A percentile compares a stretch with the other conserved stretches of the same genome.
Conservation (phyloP, 37 sponge, comb jelly and placozoan species). For the Oopsacas minuta region DNA sequence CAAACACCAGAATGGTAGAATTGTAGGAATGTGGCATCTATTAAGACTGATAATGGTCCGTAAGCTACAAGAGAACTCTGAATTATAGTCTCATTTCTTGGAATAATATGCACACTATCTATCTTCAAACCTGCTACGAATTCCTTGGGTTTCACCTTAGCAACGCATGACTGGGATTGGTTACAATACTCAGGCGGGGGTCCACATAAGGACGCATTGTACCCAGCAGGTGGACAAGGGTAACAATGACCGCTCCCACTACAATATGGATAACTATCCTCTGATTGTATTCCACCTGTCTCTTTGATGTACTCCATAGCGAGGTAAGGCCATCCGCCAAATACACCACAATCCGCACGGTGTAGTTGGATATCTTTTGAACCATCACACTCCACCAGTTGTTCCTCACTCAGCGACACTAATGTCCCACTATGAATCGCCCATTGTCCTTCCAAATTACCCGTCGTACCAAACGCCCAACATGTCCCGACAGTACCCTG, state of each 20-base stretch:
- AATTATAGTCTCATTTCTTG: conserved; percentile 47
- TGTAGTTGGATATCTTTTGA: conserved; percentile 38
- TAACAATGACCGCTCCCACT: conserved; percentile 58
- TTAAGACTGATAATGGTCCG: conserved; percentile 63
- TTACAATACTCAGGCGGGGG: conserved; percentile 56
- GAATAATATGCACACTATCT: conserved; percentile 32
- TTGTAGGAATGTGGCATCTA: conserved; percentile 59
- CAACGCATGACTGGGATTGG: conserved; percentile 43
- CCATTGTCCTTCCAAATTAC: conserved; percentile 74
- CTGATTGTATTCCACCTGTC: conserved; percentile 53
- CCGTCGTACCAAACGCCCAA: conserved; percentile 75
- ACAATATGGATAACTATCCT: conserved; percentile 58
- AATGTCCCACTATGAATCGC: conserved; percentile 32
- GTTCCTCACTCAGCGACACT: conserved; percentile 45
- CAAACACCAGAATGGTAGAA: conserved; percentile 77
- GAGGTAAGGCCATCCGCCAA: conserved; percentile 89
- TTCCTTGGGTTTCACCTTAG: conserved; percentile 28
- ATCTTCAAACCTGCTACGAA: conserved; percentile 57
- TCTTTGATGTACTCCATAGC: conserved; percentile 50
- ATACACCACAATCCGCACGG: conserved; percentile 61
- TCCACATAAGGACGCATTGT: conserved; percentile 67
- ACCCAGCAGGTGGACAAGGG: conserved; percentile 52
- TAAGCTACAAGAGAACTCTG: conserved; percentile 23
- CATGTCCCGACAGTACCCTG: conserved; percentile 63
- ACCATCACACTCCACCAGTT: conserved; percentile 73